Percentiles rank a stretch among this genome's conserved stretches.
phyloP scores from a whole-genome alignment of 2,797 vertebrate species.

The Florisuga fusca region DNA sequence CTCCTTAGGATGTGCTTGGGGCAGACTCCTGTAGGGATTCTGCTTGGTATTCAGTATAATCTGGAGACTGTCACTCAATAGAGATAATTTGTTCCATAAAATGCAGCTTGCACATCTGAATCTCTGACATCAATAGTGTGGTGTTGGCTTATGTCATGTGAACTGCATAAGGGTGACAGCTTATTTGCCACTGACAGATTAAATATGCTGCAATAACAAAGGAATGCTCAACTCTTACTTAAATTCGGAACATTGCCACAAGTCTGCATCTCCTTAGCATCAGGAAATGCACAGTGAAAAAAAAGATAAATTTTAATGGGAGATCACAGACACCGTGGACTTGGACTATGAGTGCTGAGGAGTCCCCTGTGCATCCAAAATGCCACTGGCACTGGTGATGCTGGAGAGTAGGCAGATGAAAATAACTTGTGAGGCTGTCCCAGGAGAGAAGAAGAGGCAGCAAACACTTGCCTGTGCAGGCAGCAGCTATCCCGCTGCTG shows the following conservation, averaged over 20 bases:
- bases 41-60: not conserved
- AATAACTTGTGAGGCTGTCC: not conserved
- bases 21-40: not conserved
- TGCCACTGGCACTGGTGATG: not conserved
- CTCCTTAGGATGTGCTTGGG: not conserved
- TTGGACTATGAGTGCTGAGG: not conserved
- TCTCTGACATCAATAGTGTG: not conserved
- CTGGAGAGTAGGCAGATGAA: not conserved
- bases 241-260: not conserved
- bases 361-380: not conserved
- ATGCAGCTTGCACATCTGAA: not conserved
- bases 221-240: not conserved
- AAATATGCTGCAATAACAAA: not conserved
- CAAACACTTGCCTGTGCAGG: not conserved
- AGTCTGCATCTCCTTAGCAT: not conserved
- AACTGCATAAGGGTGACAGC: not conserved
- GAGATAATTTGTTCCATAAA: not conserved
- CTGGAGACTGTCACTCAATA: not conserved
- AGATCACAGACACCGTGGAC: not conserved
- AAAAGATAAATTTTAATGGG: not conserved
- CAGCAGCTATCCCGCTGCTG: not conserved
- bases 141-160: not conserved
- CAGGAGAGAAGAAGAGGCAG: not conserved
- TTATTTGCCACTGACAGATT: not conserved
- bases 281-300: not conserved